These are phyloP conservation scores for Octomys mimax DNA, from an alignment of 2,797 vertebrate species.

Conservation along the genomic window DNA sequence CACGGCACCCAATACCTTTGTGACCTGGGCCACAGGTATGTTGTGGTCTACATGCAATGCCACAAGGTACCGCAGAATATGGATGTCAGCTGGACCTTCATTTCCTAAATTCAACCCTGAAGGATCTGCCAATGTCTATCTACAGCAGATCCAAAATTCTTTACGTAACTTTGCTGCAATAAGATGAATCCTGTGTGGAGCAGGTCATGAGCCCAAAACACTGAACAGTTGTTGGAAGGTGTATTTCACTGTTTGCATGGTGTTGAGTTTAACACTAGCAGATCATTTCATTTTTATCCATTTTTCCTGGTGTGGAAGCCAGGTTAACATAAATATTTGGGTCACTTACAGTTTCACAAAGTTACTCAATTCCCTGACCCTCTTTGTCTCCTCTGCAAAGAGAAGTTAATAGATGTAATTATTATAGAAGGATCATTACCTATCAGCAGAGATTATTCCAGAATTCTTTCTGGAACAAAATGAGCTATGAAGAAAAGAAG, in stretches of 20 bases:
- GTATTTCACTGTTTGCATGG: background rate
- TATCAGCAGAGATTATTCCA: conserved; percentile 42
- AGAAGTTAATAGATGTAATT: background rate
- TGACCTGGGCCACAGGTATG: background rate
- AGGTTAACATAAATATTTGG: background rate
- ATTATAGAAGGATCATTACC: background rate
- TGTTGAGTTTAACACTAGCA: conserved; percentile 8
- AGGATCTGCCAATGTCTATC: background rate
- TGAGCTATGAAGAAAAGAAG: background rate
- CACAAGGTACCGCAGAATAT: background rate
- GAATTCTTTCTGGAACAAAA: conserved; percentile 41
- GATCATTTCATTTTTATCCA: background rate
- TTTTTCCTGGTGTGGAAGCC: background rate
- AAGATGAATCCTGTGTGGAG: background rate
- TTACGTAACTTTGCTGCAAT: background rate
- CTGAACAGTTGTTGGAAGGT: background rate
- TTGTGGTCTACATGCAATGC: background rate
- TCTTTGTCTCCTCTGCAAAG: background rate
- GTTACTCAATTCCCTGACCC: background rate
- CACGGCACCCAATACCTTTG: background rate
- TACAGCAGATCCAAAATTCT: background rate
- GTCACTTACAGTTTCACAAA: conserved; percentile 10
- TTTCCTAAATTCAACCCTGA: background rate
- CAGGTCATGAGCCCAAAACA: background rate
- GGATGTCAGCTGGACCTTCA: background rate